Base-by-base conservation (phyloP, 2,113 vertebrate species). In the Dromiciops gliroides region DNA sequence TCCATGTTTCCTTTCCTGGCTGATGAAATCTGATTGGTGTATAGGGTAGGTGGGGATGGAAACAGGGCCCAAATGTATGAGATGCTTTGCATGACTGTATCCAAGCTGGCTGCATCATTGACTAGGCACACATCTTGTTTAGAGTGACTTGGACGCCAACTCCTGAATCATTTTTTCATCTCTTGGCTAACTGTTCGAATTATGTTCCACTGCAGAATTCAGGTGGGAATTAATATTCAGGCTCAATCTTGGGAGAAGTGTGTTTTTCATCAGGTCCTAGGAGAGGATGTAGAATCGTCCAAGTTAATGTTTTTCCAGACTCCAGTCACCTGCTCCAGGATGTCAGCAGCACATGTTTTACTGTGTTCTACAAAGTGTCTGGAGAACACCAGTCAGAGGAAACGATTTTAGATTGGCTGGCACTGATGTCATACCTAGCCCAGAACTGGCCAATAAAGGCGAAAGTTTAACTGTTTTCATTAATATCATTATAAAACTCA, bases 241-340 rank as follows among this genome's bases (percentile, higher is more conserved):
- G 44, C 92, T 91, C 60, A 11, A 16, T 4, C 14, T 0, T 8
- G 37, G n/a, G 16, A 92, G 49, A 67, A 93, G 48, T 22, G 5
- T 19, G 50, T 89, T 94, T 56, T 91, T 22, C 44, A 83, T 1
- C 12, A 60, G 48, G 0, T 49, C 49, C 94, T 49, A 90, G 51
- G 51, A 22, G 44, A 0, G 90, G 50, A 11, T 14, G 90, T 0
- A 48, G 0, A 22, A 28, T 0, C n/a, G 60, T 7, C 50, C 53
- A 92, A 90, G 83, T 25, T 10, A 95, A 47, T 19, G 60, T 89
- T 91, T 96, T 44, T 91, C 93, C 91, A 51, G 94, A 83, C 93
- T 93, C 0, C 5, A 26, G 89, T 22, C 91, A 47, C 56, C 48
- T 88, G 89, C 48, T 37, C 28, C 53, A 49, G 50, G 50, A 0